Evolutionary conservation across 2,888 invertebrate genomes (phyloP).

Genomic region (Saturnia japonica): DNA sequence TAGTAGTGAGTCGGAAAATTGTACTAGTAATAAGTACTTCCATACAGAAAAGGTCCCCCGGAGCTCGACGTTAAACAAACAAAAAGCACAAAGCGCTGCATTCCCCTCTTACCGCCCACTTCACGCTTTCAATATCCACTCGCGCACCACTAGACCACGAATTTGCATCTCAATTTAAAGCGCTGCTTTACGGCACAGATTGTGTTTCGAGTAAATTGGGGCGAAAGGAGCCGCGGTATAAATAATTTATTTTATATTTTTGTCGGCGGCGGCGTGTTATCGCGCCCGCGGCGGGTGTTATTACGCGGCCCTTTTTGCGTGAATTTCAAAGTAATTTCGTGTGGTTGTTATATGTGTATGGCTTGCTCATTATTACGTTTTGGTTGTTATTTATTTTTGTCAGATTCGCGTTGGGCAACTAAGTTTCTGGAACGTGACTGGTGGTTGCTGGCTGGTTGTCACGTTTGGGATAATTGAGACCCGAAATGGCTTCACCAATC

Average conservation of each 20-base stretch:
- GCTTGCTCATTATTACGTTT: constrained; percentile 23
- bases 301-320: constrained; percentile 21
- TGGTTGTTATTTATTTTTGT: constrained; percentile 23
- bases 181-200: constrained; percentile 32
- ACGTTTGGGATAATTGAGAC: constrained; percentile 2
- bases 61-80: constrained; percentile 33
- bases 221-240: constrained; percentile 31
- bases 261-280: constrained; percentile 25
- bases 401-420: neutral
- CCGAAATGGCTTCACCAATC: neutral
- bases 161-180: constrained; percentile 48
- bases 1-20: constrained; percentile 4
- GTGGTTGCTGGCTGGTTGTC: neutral
- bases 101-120: constrained; percentile 35
- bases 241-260: constrained; percentile 38
- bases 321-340: constrained; percentile 27
- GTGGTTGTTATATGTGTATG: constrained; percentile 22
- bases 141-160: constrained; percentile 29
- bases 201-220: constrained; percentile 32
- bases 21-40: constrained; percentile 19
- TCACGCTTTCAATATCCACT: constrained; percentile 39
- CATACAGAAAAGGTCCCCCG: constrained; percentile 11
- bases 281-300: constrained; percentile 5
- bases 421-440: neutral
- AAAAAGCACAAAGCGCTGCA: constrained; percentile 47